Conservation (phyloP, 2,113 vertebrate species). For the Sciurus niger region DNA sequence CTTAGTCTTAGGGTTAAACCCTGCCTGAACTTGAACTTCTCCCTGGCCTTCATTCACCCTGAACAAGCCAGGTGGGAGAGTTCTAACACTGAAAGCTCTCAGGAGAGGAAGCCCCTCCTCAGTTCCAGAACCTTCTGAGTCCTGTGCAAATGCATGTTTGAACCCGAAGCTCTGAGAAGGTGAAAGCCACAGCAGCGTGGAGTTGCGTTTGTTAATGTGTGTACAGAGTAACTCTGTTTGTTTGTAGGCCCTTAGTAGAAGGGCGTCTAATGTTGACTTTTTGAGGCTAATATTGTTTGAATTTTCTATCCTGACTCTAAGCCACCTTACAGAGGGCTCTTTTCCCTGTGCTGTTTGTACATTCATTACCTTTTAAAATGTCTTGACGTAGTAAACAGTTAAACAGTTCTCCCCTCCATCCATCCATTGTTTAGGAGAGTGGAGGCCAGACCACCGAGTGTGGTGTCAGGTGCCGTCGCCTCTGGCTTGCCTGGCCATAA, state of each 20-base stretch:
- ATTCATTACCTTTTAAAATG: slow-evolving; percentile 88
- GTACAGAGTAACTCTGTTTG: slow-evolving; percentile 95
- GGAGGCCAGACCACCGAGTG: slow-evolving; percentile 49
- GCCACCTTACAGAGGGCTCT: slow-evolving; percentile 89
- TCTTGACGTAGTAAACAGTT: slow-evolving; percentile 84
- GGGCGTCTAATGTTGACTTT: slow-evolving; percentile 95
- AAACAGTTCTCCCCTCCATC: slow-evolving; percentile 40
- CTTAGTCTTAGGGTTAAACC: neutral
- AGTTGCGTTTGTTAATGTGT: slow-evolving; percentile 92
- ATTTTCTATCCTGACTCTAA: slow-evolving; percentile 94
- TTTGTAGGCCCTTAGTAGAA: slow-evolving; percentile 97
- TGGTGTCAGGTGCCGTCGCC: neutral
- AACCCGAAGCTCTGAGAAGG: slow-evolving; percentile 80
- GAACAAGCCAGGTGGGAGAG: neutral
- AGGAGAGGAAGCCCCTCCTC: fast-evolving
- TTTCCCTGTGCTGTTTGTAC: slow-evolving; percentile 89
- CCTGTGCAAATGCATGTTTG: neutral
- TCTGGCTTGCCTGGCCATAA: slow-evolving; percentile 47
- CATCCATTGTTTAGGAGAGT: slow-evolving; percentile 79
- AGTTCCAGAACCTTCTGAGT: slow-evolving; percentile 53
- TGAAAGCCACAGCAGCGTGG: slow-evolving; percentile 90
- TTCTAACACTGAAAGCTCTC: neutral
- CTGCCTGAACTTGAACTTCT: neutral
- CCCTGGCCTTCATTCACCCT: fast-evolving
- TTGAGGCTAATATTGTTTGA: slow-evolving; percentile 97